A percentile compares a stretch with the other conserved stretches of the same genome.
Conservation (phyloP, 1,140 invertebrate genomes). For the Drosophila ficusphila region DNA sequence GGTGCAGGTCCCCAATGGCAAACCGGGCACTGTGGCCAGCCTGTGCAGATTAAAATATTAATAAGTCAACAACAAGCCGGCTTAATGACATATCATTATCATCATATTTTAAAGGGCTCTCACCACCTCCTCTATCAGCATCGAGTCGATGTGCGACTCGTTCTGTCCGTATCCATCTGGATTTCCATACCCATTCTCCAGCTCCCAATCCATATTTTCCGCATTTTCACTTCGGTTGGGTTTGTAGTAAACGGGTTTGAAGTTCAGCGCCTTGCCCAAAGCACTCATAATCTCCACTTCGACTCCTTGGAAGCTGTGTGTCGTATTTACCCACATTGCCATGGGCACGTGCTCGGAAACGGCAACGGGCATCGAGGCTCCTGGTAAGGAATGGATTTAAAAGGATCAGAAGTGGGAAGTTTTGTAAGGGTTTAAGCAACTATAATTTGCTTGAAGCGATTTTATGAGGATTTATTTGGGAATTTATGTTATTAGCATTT, state of each 20-base stretch:
- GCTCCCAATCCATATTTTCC: constrained; percentile 88
- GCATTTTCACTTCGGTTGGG: constrained; percentile 85
- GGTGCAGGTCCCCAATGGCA: constrained; percentile 91
- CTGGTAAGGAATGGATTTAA: constrained; percentile 84
- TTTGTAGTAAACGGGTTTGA: constrained; percentile 87
- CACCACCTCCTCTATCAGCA: constrained; percentile 89
- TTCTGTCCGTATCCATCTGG: constrained; percentile 80
- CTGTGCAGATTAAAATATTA: constrained; percentile 21
- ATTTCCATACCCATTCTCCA: constrained; percentile 76
- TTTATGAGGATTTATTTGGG: background rate
- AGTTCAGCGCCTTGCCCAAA: constrained; percentile 89
- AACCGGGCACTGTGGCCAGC: constrained; percentile 87
- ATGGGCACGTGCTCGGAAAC: constrained; percentile 90
- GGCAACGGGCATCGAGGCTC: constrained; percentile 86
- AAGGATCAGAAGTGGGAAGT: constrained; percentile 64
- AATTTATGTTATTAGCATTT: background rate
- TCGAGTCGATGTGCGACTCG: constrained; percentile 74
- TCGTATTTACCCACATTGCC: constrained; percentile 84
- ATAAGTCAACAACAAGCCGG: background rate
- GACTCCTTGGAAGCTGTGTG: constrained; percentile 85
- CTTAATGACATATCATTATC: background rate
- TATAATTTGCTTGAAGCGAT: background rate
- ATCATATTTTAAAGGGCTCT: background rate
- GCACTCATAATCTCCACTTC: constrained; percentile 89
- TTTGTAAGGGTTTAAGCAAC: background rate